A percentile compares a stretch with the other conserved stretches of the same genome.
Conservation (phyloP, 53 echinoderm and acorn worm genomes). For the Stichopus horrens region DNA sequence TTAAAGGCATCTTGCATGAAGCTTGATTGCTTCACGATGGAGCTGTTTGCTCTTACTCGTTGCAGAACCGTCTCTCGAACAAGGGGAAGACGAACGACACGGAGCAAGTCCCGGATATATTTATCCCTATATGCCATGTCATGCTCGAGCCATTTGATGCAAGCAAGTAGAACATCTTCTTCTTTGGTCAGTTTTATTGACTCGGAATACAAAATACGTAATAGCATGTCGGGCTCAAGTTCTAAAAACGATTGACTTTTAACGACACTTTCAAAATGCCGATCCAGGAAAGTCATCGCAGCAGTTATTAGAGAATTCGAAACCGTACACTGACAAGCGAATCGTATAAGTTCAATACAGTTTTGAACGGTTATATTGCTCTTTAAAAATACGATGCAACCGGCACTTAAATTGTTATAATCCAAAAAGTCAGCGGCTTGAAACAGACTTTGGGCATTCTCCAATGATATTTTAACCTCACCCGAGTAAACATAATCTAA, state of each 20-base stretch:
- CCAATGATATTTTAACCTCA: conserved; percentile 53
- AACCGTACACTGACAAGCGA: conserved; percentile 55
- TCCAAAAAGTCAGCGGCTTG: conserved; percentile 65
- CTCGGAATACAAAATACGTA: background rate
- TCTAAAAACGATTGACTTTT: conserved; percentile 53
- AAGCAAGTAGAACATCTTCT: conserved; percentile 58
- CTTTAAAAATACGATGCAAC: conserved; percentile 58
- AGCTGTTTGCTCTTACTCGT: conserved; percentile 40
- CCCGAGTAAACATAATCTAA: conserved; percentile 64
- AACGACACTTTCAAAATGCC: conserved; percentile 58
- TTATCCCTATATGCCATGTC: conserved; percentile 35
- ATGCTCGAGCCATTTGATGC: conserved; percentile 58
- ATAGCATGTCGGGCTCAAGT: background rate
- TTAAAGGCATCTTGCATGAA: conserved; percentile 48
- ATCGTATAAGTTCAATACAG: conserved; percentile 61
- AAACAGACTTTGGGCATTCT: conserved; percentile 61
- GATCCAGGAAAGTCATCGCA: conserved; percentile 55
- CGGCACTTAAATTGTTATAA: conserved; percentile 50
- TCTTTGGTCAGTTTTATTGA: conserved; percentile 51
- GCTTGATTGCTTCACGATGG: conserved; percentile 42
- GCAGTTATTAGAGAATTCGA: conserved; percentile 44
- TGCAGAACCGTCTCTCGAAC: conserved; percentile 52
- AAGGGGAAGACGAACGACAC: conserved; percentile 66
- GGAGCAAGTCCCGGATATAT: conserved; percentile 50
- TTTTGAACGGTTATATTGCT: conserved; percentile 52